Percentiles rank a stretch among this genome's conserved stretches.
Evolutionary conservation across 2,797 vertebrate species (phyloP).

Genomic region (Melanotaenia boesemani): DNA sequence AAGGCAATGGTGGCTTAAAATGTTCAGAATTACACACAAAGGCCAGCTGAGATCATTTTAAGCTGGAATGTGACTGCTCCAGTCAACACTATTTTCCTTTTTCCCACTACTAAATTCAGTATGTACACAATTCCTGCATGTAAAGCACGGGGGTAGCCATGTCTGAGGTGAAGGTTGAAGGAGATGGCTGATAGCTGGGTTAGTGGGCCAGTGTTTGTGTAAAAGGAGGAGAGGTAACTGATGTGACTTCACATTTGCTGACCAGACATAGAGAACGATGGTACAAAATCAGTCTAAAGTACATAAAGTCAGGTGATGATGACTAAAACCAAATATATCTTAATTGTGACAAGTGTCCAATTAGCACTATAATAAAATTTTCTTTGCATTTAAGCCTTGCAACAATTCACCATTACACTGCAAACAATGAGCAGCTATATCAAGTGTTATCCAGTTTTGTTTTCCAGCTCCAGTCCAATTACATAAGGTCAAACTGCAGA

Average conservation of each 20-base stretch:
- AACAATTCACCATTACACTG: background rate
- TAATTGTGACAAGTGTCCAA: background rate
- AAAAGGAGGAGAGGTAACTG: constrained; percentile 10
- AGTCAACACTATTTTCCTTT: background rate
- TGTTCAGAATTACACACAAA: background rate
- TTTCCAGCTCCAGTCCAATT: background rate
- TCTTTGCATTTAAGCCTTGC: background rate
- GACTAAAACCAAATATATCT: background rate
- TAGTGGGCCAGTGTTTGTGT: constrained; percentile 57
- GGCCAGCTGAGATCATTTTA: background rate
- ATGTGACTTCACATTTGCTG: constrained; percentile 28
- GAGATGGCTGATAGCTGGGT: constrained; percentile 58
- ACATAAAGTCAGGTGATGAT: background rate
- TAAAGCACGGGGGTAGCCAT: constrained; percentile 28
- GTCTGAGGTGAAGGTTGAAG: constrained; percentile 49
- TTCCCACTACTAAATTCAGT: background rate
- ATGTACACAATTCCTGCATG: constrained; percentile 4
- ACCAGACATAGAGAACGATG: background rate
- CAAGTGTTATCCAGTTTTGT: constrained; percentile 13
- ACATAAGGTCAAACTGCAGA: constrained; percentile 44
- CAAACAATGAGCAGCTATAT: constrained; percentile 2
- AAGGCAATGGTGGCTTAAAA: background rate
- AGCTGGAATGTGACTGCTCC: background rate
- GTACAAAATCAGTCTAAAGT: constrained; percentile 14
- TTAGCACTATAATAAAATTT: background rate